A percentile compares a stretch with the other conserved stretches of the same genome.
phyloP scores from a whole-genome alignment of 2,888 invertebrate genomes.

The Dicycla oo region DNA sequence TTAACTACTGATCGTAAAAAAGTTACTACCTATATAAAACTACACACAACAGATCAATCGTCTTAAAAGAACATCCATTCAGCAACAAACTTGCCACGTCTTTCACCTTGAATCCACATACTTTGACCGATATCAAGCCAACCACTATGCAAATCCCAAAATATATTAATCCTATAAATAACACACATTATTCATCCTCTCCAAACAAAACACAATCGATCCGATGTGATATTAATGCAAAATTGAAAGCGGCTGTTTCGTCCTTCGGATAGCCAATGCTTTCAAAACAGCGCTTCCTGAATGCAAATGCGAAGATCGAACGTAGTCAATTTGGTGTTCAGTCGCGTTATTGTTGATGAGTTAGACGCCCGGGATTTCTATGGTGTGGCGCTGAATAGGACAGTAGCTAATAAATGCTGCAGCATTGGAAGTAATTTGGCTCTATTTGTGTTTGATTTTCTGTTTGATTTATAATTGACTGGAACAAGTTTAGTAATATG shows the following conservation, averaged over 20 bases:
- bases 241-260: conserved; percentile 76
- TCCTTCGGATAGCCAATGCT: conserved; percentile 72
- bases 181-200: conserved; percentile 55
- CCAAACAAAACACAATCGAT: conserved; percentile 60
- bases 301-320: conserved; percentile 74
- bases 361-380: conserved; percentile 62
- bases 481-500: background rate
- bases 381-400: conserved; percentile 51
- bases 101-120: background rate
- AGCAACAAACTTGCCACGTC: background rate
- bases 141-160: conserved; percentile 31
- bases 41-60: background rate
- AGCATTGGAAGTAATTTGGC: conserved; percentile 36
- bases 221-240: conserved; percentile 72
- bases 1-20: background rate
- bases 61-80: background rate
- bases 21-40: background rate
- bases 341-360: conserved; percentile 59
- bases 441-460: conserved; percentile 21
- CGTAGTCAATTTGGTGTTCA: conserved; percentile 63
- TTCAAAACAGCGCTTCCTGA: conserved; percentile 74
- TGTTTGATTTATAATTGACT: background rate
- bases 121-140: background rate
- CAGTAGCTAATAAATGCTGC: conserved; percentile 40
- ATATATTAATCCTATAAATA: conserved; percentile 53